Evolutionary conservation across 2,888 invertebrate species (phyloP).

Genomic region (Notocelia uddmanniana): DNA sequence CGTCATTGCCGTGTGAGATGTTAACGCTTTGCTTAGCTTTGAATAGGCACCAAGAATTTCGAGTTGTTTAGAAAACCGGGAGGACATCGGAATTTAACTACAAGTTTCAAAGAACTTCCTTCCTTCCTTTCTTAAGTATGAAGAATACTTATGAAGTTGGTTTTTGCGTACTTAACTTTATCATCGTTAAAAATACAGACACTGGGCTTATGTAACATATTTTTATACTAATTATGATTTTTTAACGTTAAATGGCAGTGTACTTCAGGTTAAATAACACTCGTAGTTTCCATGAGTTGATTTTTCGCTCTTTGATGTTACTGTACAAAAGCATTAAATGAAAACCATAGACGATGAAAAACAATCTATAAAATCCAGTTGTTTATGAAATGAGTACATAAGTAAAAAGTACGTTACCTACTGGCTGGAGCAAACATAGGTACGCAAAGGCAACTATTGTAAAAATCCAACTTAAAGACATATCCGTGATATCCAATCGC

Average conservation of each 20-base stretch:
- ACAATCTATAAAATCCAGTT: neutral
- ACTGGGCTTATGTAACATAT: too few species aligned
- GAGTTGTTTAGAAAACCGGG: neutral
- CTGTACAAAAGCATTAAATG: neutral
- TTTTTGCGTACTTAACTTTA: too few species aligned
- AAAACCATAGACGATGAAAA: neutral
- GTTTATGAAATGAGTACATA: neutral
- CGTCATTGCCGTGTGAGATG: conserved; percentile 16
- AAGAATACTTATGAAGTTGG: too few species aligned
- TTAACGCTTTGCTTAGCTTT: neutral
- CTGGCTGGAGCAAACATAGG: neutral
- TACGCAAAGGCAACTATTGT: neutral
- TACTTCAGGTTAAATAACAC: too few species aligned
- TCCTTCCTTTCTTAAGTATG: too few species aligned
- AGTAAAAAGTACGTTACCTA: neutral
- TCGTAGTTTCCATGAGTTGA: too few species aligned
- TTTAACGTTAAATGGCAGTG: too few species aligned
- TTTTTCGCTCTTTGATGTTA: neutral
- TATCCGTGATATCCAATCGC: conserved; percentile 1
- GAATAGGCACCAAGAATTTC: neutral
- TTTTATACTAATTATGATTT: too few species aligned
- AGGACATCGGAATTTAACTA: neutral
- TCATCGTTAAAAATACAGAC: too few species aligned
- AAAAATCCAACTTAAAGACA: neutral
- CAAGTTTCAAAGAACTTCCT: neutral